These are phyloP conservation scores for Bergia puertoricense DNA, from an alignment of 92 coral and sea anemone species.

Conservation along the genomic window DNA sequence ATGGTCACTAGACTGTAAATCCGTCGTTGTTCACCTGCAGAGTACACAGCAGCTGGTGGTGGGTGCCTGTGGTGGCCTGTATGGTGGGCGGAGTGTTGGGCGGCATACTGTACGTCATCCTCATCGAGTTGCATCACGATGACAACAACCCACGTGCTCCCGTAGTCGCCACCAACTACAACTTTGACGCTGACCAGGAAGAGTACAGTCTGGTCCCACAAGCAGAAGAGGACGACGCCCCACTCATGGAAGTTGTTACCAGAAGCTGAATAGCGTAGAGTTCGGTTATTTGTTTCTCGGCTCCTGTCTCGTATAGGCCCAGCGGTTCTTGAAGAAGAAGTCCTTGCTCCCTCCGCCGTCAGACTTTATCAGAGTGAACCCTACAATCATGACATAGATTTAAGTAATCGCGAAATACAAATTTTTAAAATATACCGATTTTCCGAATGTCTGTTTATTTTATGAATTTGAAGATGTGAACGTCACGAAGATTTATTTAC, in stretches of 20 bases:
- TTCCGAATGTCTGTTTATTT: too few relatives aligned
- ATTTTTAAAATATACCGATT: too few relatives aligned
- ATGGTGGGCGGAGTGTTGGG: conserved; percentile 75
- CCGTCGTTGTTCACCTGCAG: conserved; percentile 36
- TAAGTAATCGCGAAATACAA: too few relatives aligned
- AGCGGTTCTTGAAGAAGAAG: too few relatives aligned
- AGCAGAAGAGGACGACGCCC: conserved; percentile 32
- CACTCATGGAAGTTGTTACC: conserved; percentile 27
- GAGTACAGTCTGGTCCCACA: conserved; percentile 34
- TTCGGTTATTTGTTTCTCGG: too few relatives aligned
- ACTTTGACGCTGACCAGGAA: conserved; percentile 15
- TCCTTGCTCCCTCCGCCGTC: too few relatives aligned
- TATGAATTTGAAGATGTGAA: too few relatives aligned
- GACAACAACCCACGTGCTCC: conserved; percentile 18
- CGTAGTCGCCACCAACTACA: conserved; percentile 29
- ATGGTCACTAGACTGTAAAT: background rate
- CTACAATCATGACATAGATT: too few relatives aligned
- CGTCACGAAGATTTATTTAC: too few relatives aligned
- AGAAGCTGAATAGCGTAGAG: background rate
- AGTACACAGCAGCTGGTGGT: conserved; percentile 65
- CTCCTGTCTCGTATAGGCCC: too few relatives aligned
- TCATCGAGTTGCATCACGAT: conserved; percentile 68
- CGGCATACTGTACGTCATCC: conserved; percentile 53
- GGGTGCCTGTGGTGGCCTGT: conserved; percentile 78
- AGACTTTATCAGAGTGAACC: too few relatives aligned